These are phyloP conservation scores for Zosterops borbonicus DNA, from an alignment of 2,113 vertebrate genomes.

Conservation along the genomic window DNA sequence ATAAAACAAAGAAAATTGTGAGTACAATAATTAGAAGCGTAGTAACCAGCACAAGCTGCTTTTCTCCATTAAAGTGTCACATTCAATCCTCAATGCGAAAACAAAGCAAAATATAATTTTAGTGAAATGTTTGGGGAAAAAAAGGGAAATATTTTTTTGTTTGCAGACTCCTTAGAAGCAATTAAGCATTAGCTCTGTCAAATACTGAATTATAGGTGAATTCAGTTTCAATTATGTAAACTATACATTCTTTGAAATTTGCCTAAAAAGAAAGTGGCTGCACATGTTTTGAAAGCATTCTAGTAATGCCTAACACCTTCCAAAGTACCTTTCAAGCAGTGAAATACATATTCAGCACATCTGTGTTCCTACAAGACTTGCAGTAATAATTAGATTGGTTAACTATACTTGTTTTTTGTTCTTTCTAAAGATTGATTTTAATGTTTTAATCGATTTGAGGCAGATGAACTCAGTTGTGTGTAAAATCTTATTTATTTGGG, in stretches of 20 bases:
- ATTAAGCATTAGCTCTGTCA: constrained; percentile 70
- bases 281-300: constrained; percentile 61
- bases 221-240: constrained; percentile 72
- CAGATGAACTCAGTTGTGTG: constrained; percentile 71
- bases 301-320: constrained; percentile 49
- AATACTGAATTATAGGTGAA: constrained; percentile 70
- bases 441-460: constrained; percentile 71
- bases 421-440: constrained; percentile 70
- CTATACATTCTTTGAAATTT: constrained; percentile 72
- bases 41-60: neutral
- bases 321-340: constrained; percentile 56
- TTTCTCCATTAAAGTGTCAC: constrained; percentile 16
- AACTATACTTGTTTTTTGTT: constrained; percentile 41
- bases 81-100: constrained; percentile 54
- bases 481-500: constrained; percentile 71
- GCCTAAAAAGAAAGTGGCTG: constrained; percentile 68
- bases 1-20: neutral
- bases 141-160: constrained; percentile 74
- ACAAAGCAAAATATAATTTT: constrained; percentile 56
- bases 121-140: constrained; percentile 62
- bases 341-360: constrained; percentile 63
- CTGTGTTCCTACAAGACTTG: constrained; percentile 60
- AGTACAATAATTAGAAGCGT: neutral
- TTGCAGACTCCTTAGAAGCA: constrained; percentile 72
- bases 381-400: constrained; percentile 71